phyloP scores from a whole-genome alignment of 2,888 invertebrate genomes.

The Oxycera nigricornis region DNA sequence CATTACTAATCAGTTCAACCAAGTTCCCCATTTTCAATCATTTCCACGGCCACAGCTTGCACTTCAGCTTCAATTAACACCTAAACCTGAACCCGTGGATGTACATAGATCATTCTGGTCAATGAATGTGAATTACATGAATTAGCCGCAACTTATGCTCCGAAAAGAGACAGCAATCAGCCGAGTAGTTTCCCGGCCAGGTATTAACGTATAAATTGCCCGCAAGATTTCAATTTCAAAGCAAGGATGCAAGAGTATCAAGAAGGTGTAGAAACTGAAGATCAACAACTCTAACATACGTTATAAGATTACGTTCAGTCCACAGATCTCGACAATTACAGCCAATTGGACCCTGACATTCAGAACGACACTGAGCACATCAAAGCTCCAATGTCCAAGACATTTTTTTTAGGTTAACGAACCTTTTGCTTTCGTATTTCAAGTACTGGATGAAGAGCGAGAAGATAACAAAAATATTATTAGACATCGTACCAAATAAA shows the following conservation, averaged over 20 bases:
- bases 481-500: conserved; percentile 9
- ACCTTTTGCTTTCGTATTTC: conserved; percentile 17
- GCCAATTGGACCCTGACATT: neutral
- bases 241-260: neutral
- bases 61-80: neutral
- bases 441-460: conserved; percentile 16
- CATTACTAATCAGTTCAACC: neutral
- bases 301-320: conserved; percentile 10
- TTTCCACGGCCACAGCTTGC: neutral
- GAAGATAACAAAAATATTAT: neutral
- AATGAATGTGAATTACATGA: conserved; percentile 2
- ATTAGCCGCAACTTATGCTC: neutral
- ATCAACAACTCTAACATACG: conserved; percentile 6
- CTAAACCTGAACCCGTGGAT: neutral
- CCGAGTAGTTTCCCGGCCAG: neutral
- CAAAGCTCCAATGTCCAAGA: neutral
- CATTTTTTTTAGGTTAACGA: conserved; percentile 29
- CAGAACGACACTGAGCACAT: neutral
- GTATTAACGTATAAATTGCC: neutral
- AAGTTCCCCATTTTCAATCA: neutral
- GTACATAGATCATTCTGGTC: neutral
- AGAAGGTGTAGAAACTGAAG: neutral
- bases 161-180: neutral
- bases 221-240: neutral
- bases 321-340: neutral